A percentile compares a stretch with the other conserved stretches of the same genome.
Conservation (phyloP, 1,140 invertebrate genomes). For the Epicauta chinensis region DNA sequence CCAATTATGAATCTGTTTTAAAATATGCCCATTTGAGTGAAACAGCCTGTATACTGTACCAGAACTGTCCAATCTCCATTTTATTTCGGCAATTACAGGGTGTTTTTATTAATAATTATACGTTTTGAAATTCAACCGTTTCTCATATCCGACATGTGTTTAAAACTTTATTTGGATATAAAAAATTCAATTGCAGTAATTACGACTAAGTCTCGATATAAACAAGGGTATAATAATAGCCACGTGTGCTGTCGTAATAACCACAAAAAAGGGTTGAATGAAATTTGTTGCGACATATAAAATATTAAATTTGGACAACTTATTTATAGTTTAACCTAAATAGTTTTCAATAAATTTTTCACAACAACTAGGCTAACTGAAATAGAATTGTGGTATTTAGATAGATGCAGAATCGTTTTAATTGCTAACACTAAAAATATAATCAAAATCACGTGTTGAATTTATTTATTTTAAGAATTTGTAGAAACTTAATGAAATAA, state of each 20-base stretch:
- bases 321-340: conserved; percentile 13
- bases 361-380: conserved; percentile 14
- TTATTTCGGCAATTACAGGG: conserved; percentile 4
- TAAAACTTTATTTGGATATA: background rate
- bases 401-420: no score
- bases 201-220: background rate
- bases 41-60: no score
- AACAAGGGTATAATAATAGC: background rate
- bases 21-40: no score
- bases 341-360: conserved; percentile 5
- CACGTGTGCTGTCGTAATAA: background rate
- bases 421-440: no score
- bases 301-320: conserved; percentile 1
- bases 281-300: background rate
- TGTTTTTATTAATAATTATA: conserved; percentile 11
- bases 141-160: background rate
- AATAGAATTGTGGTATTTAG: conserved; percentile 12
- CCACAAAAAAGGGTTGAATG: background rate
- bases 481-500: no score
- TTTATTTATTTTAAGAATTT: no score
- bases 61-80: no score
- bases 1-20: no score
- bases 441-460: no score
- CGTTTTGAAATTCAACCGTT: background rate
- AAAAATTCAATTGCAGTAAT: conserved; percentile 2